Base-by-base conservation (phyloP, 1,140 invertebrate species). In the Camponotus vicinus region DNA sequence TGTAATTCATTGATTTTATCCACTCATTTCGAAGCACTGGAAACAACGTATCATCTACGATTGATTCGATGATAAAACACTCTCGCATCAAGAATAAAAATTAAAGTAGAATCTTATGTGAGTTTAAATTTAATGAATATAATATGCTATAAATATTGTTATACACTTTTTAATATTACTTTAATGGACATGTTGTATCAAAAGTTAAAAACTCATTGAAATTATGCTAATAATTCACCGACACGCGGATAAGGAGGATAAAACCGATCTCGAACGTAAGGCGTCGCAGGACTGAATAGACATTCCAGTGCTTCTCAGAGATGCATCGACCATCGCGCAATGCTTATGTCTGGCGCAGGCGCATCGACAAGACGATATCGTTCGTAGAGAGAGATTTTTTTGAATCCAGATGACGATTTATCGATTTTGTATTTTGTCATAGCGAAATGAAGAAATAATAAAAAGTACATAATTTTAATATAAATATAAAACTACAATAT, bases 211-310 rank as follows among this genome's bases (percentile, higher is more conserved):
- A 75, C 8, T 45, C 2, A 13, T 27, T 6, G 3, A 57, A 55
- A 69, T 27, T 61, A 45, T 13, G 18, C 9, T 6, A 13, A 5
- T 40, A 27, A 59, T 59, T 82, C 34, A n/a, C 27, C 7, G 8
- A 52, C 8, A 69, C 34, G 32, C 13, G 42, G 67, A 32, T 57
- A 45, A 27, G 18, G 71, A 80, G 82, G 40, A 57, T 59, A 80
- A 90, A 86, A 71, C 86, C 70, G 49, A 83, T 64, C 86, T 80
- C 49, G 57, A 90, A 86, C 86, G 80, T 89, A 80, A 77, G 66
- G 86, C 89, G 61, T 86, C 76, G 78, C 71, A 59, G 79, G 61
- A 90, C 89, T 90, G 89, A 90, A 52, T 55, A 52, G 55, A 75
- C 55, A 64, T 75, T 45, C 52, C 32, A 45, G 75, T 40, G 67